Percentiles rank a stretch among this genome's conserved stretches.
Evolutionary conservation across 2,797 vertebrate species (phyloP).

Genomic region (Scarus forsteni): DNA sequence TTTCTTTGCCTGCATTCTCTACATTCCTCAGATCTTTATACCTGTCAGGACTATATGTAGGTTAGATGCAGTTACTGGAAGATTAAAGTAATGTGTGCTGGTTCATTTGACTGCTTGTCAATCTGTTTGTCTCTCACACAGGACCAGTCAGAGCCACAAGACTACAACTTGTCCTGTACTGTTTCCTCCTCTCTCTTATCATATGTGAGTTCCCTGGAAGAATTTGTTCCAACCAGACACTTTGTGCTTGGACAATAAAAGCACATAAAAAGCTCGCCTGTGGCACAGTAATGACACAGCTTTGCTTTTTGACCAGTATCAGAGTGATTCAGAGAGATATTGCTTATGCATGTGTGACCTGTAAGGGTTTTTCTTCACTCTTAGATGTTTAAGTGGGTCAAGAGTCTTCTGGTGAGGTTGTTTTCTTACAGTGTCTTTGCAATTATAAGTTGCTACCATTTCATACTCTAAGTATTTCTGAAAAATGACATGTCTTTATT

Average conservation of each 20-base stretch:
- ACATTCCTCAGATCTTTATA: slow-evolving; percentile 6
- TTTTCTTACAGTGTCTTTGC: too few relatives aligned
- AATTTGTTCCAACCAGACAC: slow-evolving; percentile 20
- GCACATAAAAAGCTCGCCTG: not conserved
- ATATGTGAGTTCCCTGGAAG: slow-evolving; percentile 78
- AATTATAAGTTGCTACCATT: too few relatives aligned
- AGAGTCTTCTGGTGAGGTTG: too few relatives aligned
- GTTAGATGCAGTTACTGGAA: not conserved
- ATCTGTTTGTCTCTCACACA: slow-evolving; percentile 62
- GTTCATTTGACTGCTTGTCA: slow-evolving; percentile 8
- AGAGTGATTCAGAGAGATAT: not conserved
- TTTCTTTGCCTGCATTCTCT: slow-evolving; percentile 28
- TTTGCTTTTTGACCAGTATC: not conserved
- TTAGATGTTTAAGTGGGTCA: too few relatives aligned
- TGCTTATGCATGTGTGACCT: not conserved
- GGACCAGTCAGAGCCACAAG: slow-evolving; percentile 71
- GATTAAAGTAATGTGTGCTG: not conserved
- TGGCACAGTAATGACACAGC: not conserved
- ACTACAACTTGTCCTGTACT: slow-evolving; percentile 72
- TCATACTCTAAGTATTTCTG: too few relatives aligned
- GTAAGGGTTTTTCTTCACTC: not conserved
- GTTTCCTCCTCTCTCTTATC: slow-evolving; percentile 72
- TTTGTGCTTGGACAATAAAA: slow-evolving; percentile 25
- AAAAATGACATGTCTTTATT: too few relatives aligned
- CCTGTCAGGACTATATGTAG: not conserved